Base-by-base conservation (phyloP, 2,888 invertebrate species). In the Eupithecia exiguata region DNA sequence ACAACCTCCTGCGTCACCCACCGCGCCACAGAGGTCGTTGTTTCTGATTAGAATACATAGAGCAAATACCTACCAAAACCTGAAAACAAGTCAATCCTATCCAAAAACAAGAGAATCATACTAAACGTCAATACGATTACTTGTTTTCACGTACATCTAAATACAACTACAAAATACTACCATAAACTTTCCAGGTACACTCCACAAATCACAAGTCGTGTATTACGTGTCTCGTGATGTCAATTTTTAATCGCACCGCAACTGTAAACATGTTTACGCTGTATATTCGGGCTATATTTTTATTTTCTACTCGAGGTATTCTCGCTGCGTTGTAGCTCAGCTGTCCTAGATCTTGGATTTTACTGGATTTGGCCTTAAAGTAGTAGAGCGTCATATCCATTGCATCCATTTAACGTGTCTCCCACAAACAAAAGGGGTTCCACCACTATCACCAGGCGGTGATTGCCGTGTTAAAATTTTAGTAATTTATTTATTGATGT, bases 191-290 rank as follows among this genome's bases (percentile, higher is more conserved):
- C 40, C 66, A 25, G 21, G 40, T 66, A n/a, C 25, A 35, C 38
- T 40, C 58, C 18, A 83, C 87, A 84, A 87, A 86, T 88, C 85
- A 90, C 84, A 9, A 16, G 66, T 78, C 84, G 84, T 88, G 38
- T 38, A 35, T 38, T 2, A 66, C 66, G 14, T 66, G 87, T 86
- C 66, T 21, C n/a, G 38, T 66, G 38, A 82, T 84, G 85, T 89
- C 88, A 88, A 86, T 90, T 91, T 92, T 82, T 91, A 91, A 92
- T 89, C 90, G 88, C 78, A 84, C 82, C 84, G 81, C 82, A 82
- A 84, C 86, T 86, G 92, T 92, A 92, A 93, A 93, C 93, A 93
- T 92, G 93, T 93, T 93, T 93, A 92, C 92, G 87, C 86, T 88
- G 86, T 86, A 88, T 86, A 86, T 89, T 88, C 87, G 79, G 83